Conservation (phyloP, 2,888 invertebrate genomes). For the Stictocephala bisonia region DNA sequence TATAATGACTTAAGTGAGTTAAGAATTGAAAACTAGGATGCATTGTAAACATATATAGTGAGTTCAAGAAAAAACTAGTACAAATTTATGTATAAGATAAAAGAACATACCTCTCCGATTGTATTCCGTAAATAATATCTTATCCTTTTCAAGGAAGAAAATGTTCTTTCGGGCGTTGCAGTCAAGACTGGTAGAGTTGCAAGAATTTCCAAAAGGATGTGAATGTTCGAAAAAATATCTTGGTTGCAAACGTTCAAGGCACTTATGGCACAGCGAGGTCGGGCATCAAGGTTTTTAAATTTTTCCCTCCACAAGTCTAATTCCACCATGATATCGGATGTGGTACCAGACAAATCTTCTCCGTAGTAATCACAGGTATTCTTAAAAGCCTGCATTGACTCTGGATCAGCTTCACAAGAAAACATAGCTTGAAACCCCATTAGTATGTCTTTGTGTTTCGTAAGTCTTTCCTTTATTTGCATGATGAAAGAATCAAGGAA, state of each 20-base stretch:
- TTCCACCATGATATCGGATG: slow-evolving; percentile 3
- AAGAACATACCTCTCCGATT: slow-evolving; percentile 41
- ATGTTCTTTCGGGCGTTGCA: slow-evolving; percentile 49
- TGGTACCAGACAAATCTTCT: not conserved
- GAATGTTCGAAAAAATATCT: slow-evolving; percentile 45
- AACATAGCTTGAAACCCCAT: slow-evolving; percentile 14
- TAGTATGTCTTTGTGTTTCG: not conserved
- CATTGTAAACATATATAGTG: too few relatives aligned
- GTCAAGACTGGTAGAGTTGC: slow-evolving; percentile 50
- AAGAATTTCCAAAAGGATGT: slow-evolving; percentile 50
- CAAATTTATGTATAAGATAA: too few relatives aligned
- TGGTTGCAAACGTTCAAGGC: slow-evolving; percentile 4
- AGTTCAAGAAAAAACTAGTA: too few relatives aligned
- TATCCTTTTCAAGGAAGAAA: slow-evolving; percentile 46
- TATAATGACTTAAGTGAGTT: too few relatives aligned
- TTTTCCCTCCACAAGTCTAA: slow-evolving; percentile 33
- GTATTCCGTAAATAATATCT: slow-evolving; percentile 46
- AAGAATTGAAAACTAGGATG: too few relatives aligned
- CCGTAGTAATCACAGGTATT: not conserved
- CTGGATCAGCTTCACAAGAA: not conserved
- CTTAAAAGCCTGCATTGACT: not conserved
- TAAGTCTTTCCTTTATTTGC: slow-evolving; percentile 14
- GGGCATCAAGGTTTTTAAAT: not conserved
- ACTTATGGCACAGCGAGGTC: slow-evolving; percentile 12
- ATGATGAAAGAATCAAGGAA: slow-evolving; percentile 24